Conservation (phyloP, 2,113 vertebrate species). For the Thamnaconus septentrionalis region DNA sequence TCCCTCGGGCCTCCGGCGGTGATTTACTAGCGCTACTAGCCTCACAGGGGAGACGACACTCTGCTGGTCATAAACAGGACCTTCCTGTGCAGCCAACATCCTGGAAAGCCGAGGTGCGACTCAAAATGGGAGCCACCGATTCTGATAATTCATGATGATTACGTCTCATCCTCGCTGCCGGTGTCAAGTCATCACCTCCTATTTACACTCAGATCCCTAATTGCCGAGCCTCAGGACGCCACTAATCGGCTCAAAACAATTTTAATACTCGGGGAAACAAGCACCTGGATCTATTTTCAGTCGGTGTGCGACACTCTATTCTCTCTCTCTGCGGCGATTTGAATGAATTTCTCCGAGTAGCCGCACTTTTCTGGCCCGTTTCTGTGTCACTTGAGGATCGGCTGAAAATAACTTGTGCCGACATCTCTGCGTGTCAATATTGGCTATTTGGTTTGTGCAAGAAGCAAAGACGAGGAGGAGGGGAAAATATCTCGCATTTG, state of each 20-base stretch:
- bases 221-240: conserved; percentile 46
- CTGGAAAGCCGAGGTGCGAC: too few species aligned
- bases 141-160: conserved; percentile 23
- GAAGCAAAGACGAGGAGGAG: too few species aligned
- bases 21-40: too few species aligned
- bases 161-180: conserved; percentile 13
- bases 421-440: conserved; percentile 1
- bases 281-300: conserved; percentile 57
- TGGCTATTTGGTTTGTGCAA: neutral
- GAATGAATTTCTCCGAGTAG: conserved; percentile 31
- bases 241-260: conserved; percentile 56
- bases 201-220: conserved; percentile 45
- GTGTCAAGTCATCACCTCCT: conserved; percentile 22
- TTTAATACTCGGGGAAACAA: conserved; percentile 51
- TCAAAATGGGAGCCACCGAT: neutral
- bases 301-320: conserved; percentile 52
- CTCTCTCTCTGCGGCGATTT: conserved; percentile 31
- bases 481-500: too few species aligned
- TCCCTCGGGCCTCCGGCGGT: too few species aligned
- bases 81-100: neutral
- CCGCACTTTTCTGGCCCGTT: conserved; percentile 1
- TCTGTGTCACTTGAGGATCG: conserved; percentile 15
- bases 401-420: conserved; percentile 6
- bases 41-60: neutral
- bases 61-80: conserved; percentile 15